phyloP scores from a whole-genome alignment of 2,113 vertebrate species.

The Stomatorhinus ivindoensis region DNA sequence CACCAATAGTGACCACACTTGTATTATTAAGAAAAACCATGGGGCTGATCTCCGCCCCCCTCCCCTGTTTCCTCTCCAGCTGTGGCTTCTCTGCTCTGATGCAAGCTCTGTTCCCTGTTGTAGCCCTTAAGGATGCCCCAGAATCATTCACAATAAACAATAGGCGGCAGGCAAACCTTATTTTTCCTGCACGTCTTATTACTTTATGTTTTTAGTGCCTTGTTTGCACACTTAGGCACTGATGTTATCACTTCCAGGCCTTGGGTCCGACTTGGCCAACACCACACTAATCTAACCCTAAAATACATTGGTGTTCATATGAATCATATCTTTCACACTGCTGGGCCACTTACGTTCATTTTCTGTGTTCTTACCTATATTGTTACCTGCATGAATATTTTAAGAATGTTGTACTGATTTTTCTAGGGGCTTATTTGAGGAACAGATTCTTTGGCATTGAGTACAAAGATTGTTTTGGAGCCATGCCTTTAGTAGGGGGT shows the following conservation, averaged over 20 bases:
- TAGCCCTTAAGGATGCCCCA: neutral
- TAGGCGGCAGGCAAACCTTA: neutral
- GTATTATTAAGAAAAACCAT: constrained; percentile 25
- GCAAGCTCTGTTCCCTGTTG: neutral
- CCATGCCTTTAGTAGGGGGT: neutral
- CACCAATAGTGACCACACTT: neutral
- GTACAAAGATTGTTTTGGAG: neutral
- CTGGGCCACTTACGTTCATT: neutral
- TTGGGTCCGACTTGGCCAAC: neutral
- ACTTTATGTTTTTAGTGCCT: neutral
- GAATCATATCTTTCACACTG: neutral
- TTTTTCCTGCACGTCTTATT: neutral
- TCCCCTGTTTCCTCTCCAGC: neutral
- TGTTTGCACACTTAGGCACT: constrained; percentile 26
- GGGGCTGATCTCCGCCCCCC: neutral
- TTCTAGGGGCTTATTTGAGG: neutral
- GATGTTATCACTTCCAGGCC: neutral
- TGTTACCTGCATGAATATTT: constrained; percentile 11
- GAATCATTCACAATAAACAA: neutral
- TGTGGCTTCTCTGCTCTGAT: neutral
- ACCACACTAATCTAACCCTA: neutral
- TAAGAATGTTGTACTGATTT: constrained; percentile 5
- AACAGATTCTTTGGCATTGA: neutral
- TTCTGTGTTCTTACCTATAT: neutral
- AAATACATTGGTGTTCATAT: neutral